Conservation (phyloP, 1,140 invertebrate species). For the Drosophila parabipectinata region DNA sequence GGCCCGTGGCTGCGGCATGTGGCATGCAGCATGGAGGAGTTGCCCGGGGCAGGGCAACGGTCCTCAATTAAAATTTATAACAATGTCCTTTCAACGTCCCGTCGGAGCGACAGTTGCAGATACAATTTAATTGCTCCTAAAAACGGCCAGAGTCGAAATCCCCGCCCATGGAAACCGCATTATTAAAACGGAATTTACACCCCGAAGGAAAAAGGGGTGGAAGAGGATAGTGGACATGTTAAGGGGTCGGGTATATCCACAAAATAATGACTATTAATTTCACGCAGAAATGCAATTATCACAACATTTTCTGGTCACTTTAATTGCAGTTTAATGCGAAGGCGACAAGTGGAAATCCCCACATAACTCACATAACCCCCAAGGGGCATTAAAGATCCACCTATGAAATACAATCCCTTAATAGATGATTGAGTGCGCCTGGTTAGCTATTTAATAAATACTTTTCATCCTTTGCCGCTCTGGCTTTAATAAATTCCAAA, state of each 20-base stretch:
- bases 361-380: conserved; percentile 20
- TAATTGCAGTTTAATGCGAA: conserved; percentile 73
- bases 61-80: conserved; percentile 78
- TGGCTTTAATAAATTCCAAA: conserved; percentile 15
- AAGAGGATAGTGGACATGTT: not conserved
- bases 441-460: conserved; percentile 8
- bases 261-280: conserved; percentile 78
- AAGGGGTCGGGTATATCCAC: conserved; percentile 7
- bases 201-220: not conserved
- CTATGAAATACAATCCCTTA: conserved; percentile 16
- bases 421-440: conserved; percentile 8
- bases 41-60: conserved; percentile 4
- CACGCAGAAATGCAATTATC: conserved; percentile 68
- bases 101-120: conserved; percentile 63
- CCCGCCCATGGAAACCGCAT: conserved; percentile 33
- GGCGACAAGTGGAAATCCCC: conserved; percentile 53
- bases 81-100: conserved; percentile 47
- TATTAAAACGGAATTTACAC: conserved; percentile 75
- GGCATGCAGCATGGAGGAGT: not conserved
- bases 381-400: conserved; percentile 26
- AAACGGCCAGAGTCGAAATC: conserved; percentile 21
- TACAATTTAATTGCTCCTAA: conserved; percentile 75
- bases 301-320: conserved; percentile 72
- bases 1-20: conserved; percentile 13
- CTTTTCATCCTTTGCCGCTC: not conserved